phyloP scores from a whole-genome alignment of 2,888 invertebrate genomes.

The Zaprionus obscuricornis region DNA sequence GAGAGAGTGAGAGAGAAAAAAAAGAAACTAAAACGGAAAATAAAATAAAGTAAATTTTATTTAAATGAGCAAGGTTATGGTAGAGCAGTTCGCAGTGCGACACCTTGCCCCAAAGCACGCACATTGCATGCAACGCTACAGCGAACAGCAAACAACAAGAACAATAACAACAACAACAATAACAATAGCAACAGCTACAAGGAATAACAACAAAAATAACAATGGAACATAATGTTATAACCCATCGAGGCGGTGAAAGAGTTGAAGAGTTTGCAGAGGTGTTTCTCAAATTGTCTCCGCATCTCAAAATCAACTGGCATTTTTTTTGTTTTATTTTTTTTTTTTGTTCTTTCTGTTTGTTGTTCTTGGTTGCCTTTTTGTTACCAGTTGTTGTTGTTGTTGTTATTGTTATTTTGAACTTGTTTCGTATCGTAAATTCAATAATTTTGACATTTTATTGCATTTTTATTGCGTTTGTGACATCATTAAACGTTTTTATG shows the following conservation, averaged over 20 bases:
- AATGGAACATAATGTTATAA: conserved; percentile 71
- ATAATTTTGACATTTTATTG: conserved; percentile 79
- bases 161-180: conserved; percentile 15
- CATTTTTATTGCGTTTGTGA: conserved; percentile 78
- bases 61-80: conserved; percentile 71
- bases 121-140: no score
- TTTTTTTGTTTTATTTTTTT: conserved; percentile 47
- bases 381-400: conserved; percentile 39
- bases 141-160: conserved; percentile 22
- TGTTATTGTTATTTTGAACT: conserved; percentile 66
- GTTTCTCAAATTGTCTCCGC: conserved; percentile 53
- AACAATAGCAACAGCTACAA: conserved; percentile 55
- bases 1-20: background rate
- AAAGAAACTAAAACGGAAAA: conserved; percentile 9
- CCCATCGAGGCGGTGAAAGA: conserved; percentile 68
- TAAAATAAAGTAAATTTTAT: conserved; percentile 57
- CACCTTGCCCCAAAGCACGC: conserved; percentile 73
- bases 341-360: conserved; percentile 25
- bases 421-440: conserved; percentile 79
- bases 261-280: conserved; percentile 66
- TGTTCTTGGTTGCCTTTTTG: conserved; percentile 35
- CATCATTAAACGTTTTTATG: conserved; percentile 78
- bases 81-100: conserved; percentile 72
- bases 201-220: conserved; percentile 54
- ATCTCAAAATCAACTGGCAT: conserved; percentile 35